Evolutionary conservation across 2,113 vertebrate genomes (phyloP), one percentile per base, ranked within the genome.

Genomic region (Sakesphorus luctuosus): DNA sequence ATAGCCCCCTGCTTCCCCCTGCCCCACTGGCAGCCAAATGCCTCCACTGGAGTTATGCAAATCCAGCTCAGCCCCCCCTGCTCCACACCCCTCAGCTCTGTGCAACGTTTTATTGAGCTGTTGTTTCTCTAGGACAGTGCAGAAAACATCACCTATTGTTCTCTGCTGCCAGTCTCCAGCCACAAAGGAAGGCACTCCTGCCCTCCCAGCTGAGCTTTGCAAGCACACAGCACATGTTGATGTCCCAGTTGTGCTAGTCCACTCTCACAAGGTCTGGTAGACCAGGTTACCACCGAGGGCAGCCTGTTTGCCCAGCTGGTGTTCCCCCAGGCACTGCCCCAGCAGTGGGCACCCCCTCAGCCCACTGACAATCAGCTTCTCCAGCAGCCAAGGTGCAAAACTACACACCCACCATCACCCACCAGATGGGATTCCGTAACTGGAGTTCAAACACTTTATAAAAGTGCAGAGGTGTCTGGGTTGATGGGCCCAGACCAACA

Each of bases 21-120:
- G 87, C 85, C 90, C 87, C 2, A 0, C 78, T 62, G 65, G 92
- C 85, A 92, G 79, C 86, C 94, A 89, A 90, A 96, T 96, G 96
- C 93, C 93, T 78, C 1, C 29, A 78, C 65, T 61, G 80, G 52
- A 16, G 3, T 63, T 62, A 95, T 92, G 93, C 90, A 95, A 96
- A 96, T 92, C 23, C 76, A 89, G 52, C 80, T 89, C 76, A 81
- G 62, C 13, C 52, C 53, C 63, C 55, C 11, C 35, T 18, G 19
- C 53, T 72, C 77, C 73, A 47, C 16, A 9, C 47, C 77, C 92
- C 68, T 71, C 7, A 53, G n/a, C 74, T 58, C 78, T 6, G 11
- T 13, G 31, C 62, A 72, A 11, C 78, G 82, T 95, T 95, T 90
- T 80, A 78, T 43, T 49, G 61, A 93, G 76, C 83, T 46, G 25